Evolutionary conservation across 2,888 invertebrate genomes (phyloP), one percentile per base, ranked within the genome.

Genomic region (Trichopria drosophilae): DNA sequence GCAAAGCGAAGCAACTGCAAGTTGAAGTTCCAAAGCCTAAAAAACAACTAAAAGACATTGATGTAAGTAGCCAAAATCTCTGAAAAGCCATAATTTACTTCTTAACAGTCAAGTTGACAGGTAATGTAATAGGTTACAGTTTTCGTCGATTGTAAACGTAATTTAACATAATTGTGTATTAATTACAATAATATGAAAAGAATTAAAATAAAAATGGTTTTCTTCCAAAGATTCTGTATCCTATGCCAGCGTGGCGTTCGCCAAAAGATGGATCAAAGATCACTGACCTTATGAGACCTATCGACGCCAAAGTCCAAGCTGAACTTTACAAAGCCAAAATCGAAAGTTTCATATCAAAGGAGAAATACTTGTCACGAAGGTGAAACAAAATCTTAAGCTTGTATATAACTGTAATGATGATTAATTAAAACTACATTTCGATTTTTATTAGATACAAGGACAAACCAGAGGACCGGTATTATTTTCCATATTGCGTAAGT

Each of bases 291-390:
- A 74, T 72, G 72, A 68, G 57, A 47, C 67, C 71, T 1, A 49
- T 74, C 20, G 62, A 69, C 37, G 57, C 65, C 6, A 45, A 57
- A 12, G 39, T 66, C 13, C 56, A 46, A 37, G 48, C 53, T 10
- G 53, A 69, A 41, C 52, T 74, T 18, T 71, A 69, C 34, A 58
- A 63, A 28, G 49, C 63, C 35, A 57, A 58, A 15, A 51, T 56
- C 3, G 57, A 62, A 35, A 71, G 67, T 57, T 71, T 65, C 39
- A 48, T 65, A 36, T 61, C 64, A 3, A 57, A 60, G 44, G 55
- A 63, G 13, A 67, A 67, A 36, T 74, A 74, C 55, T 52, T 71
- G 15, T 41, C 34, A 3, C 55, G 67, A 57, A 68, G 73, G 73
- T 72, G 36, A 37, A 34, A n/a, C n/a, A 10, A 9, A 3, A 10